phyloP scores from a whole-genome alignment of 2,113 vertebrate species.

The Cyprinodon tularosa region DNA sequence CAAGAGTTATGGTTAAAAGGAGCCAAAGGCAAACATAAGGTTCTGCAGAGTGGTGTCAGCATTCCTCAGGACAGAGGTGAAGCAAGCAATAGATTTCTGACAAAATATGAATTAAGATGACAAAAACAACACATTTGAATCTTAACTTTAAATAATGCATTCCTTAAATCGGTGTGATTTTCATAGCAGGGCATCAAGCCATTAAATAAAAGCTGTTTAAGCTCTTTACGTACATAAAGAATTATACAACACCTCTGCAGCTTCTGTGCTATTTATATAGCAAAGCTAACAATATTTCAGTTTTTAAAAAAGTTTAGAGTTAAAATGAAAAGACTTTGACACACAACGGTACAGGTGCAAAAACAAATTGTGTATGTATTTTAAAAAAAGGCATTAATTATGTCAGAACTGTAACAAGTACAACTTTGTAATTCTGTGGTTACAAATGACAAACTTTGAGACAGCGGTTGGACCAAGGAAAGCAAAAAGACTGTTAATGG shows the following conservation, averaged over 20 bases:
- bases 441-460: slow-evolving; percentile 4
- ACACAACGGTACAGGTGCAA: slow-evolving; percentile 22
- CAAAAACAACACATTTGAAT: not conserved
- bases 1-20: slow-evolving; percentile 19
- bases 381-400: not conserved
- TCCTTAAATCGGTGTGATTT: slow-evolving; percentile 53
- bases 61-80: slow-evolving; percentile 18
- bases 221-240: not conserved
- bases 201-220: not conserved
- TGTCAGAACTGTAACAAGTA: slow-evolving; percentile 3
- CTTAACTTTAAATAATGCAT: not conserved
- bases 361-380: slow-evolving; percentile 14
- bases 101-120: slow-evolving; percentile 1
- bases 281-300: not conserved
- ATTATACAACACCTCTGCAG: too few species aligned
- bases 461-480: not conserved
- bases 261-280: not conserved
- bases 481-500: not conserved
- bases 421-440: not conserved
- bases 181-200: slow-evolving; percentile 39
- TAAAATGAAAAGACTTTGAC: slow-evolving; percentile 16
- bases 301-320: slow-evolving; percentile 9
- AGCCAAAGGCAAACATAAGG: slow-evolving; percentile 20
- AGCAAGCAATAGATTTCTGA: slow-evolving; percentile 7
- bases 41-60: slow-evolving; percentile 18